A percentile compares a stretch with the other conserved stretches of the same genome.
These are phyloP conservation scores for Solea solea DNA, from an alignment of 2,113 vertebrate genomes.

Conservation along the genomic window DNA sequence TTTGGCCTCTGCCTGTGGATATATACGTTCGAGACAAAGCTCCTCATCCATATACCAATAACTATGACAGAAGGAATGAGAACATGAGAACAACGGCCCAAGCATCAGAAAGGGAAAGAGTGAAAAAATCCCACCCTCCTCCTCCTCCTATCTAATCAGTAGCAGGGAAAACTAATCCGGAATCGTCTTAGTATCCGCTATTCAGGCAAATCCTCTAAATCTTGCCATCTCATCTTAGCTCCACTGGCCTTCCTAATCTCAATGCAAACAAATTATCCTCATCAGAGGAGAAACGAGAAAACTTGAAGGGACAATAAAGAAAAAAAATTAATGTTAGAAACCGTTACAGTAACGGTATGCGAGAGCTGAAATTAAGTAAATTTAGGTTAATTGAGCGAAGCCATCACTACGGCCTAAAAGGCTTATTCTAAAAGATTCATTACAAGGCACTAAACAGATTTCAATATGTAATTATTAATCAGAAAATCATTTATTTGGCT, in stretches of 20 bases:
- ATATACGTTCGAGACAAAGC: constrained; percentile 50
- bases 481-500: not conserved
- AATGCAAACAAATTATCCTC: constrained; percentile 81
- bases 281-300: constrained; percentile 63
- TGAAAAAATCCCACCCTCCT: constrained; percentile 33
- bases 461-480: not conserved
- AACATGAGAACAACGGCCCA: constrained; percentile 41
- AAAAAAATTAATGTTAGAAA: constrained; percentile 16
- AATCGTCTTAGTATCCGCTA: constrained; percentile 79
- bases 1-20: constrained; percentile 28
- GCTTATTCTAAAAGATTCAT: not conserved
- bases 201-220: constrained; percentile 81
- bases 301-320: constrained; percentile 8
- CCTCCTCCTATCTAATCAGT: constrained; percentile 74
- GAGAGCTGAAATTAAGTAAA: not conserved
- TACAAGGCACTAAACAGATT: not conserved
- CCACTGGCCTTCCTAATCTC: constrained; percentile 78
- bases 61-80: constrained; percentile 29
- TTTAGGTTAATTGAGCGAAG: not conserved
- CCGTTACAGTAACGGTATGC: not conserved
- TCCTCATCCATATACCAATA: constrained; percentile 43
- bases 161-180: constrained; percentile 77
- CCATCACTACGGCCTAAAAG: not conserved
- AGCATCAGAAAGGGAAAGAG: constrained; percentile 38
- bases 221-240: constrained; percentile 82